Evolutionary conservation across 2,797 vertebrate genomes (phyloP), one percentile per base, ranked within the genome.

Genomic region (Staurois parvus): DNA sequence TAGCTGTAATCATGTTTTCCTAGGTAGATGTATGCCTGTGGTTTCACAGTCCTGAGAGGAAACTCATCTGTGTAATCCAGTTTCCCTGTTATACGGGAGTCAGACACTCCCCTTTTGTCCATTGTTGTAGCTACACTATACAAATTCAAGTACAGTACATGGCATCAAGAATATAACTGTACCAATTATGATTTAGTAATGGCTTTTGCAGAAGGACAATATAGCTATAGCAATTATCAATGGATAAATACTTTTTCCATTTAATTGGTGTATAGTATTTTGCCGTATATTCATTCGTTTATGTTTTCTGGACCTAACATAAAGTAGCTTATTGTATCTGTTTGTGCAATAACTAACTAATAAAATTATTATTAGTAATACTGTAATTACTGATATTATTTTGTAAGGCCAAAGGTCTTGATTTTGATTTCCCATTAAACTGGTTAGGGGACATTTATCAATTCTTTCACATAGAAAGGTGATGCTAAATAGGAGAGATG

Each of bases 61-160:
- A 86, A 37, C 30, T 82, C 45, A 32, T 28, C 74, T 69, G 48
- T 77, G 82, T 76, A 68, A 59, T 70, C 52, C 64, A 70, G 78
- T 28, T 45, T 4, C 45, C 59, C 40, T 21, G 79, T 37, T 59
- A 64, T 34, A n/a, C 28, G 72, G 26, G 30, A 26, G 24, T 37
- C 37, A 64, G 52, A n/a, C 37, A 73, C 85, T 82, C 85, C 79
- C 85, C 74, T 37, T 81, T 52, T 77, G 30, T 32, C 28, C 32
- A 62, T 15, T 76, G 30, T 52, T 75, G 42, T 29, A 48, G 29
- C 30, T 77, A 30, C 37, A 29, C 70, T 45, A 75, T 15, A 75
- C 70, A 15, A 45, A 26, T 70, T n/a, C 3, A 34, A 32, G 69
- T 37, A 15, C 74, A 56, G 26, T 48, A n/a, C 8, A 80, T 29